Base-by-base conservation (phyloP, 2,888 invertebrate genomes). In the Halocaridina rubra region DNA sequence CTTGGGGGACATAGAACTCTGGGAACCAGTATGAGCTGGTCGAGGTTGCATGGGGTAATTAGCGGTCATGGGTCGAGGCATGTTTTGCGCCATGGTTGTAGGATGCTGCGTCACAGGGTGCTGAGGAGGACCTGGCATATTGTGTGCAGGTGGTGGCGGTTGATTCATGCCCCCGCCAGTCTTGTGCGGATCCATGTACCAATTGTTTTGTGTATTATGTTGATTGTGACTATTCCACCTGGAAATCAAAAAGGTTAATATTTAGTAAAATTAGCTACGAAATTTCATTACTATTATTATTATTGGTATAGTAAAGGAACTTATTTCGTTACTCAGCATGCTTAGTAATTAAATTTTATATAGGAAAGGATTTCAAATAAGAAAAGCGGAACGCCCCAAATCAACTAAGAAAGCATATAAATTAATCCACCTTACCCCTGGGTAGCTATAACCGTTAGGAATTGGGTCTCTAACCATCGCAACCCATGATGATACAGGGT, bases 101-200 rank as follows among this genome's bases (percentile, higher is more conserved):
- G 80, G 86, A 59, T 80, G 75, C 78, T 84, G 84, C 10, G 81
- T 32, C 32, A 82, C 75, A n/a, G 88, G 86, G 27, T 88, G 88
- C 46, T 86, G 86, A 8, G 86, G 88, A 22, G 85, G 88, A 19
- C 88, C 88, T 4, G 88, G 86, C 88, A 88, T 86, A 64, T 88
- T 88, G 84, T 88, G 88, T 22, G 88, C 88, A 64, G 88, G 88
- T 39, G 85, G 85, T 27, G 88, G 87, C 22, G 80, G 81, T 64
- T 85, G 85, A 39, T 86, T 86, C 75, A 86, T 77, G 74, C 80
- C 84, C 5, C 84, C 84, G 57, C 86, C 86, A 27, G 72, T 85
- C 75, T 88, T 88, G 53, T 80, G 86, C 27, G 80, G 84, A 77
- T 88, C 86, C 86, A 84, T 86, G 75, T 88, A 88, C 88, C 88